phyloP scores from a whole-genome alignment of 2,888 invertebrate genomes.

The Corbicula japonica region DNA sequence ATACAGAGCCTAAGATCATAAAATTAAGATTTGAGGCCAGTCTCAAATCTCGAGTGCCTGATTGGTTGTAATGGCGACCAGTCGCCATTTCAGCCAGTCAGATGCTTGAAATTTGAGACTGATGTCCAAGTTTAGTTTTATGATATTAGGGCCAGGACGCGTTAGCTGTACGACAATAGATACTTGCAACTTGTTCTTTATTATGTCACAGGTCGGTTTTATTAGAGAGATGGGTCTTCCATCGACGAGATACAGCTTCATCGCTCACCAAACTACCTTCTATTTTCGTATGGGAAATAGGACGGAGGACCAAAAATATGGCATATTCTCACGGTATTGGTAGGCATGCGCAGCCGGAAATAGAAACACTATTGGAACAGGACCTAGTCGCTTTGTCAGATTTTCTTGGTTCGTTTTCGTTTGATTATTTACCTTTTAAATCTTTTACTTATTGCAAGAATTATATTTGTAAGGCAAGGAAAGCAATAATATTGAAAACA shows the following conservation, averaged over 20 bases:
- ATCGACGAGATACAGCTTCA: slow-evolving; percentile 43
- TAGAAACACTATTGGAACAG: slow-evolving; percentile 39
- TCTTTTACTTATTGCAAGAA: background rate
- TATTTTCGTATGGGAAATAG: slow-evolving; percentile 59
- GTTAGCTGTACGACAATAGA: too few relatives aligned
- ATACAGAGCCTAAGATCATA: too few relatives aligned
- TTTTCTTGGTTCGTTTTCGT: slow-evolving; percentile 45
- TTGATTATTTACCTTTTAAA: background rate
- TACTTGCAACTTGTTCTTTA: too few relatives aligned
- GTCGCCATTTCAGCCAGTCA: too few relatives aligned
- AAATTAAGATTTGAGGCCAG: too few relatives aligned
- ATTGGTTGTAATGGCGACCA: too few relatives aligned
- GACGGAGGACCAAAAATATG: slow-evolving; percentile 57
- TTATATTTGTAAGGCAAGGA: too few relatives aligned
- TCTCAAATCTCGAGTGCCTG: too few relatives aligned
- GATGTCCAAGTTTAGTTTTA: too few relatives aligned
- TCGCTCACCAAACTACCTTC: slow-evolving; percentile 59
- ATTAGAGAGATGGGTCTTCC: slow-evolving; percentile 68
- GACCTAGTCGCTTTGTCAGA: slow-evolving; percentile 58
- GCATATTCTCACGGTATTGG: slow-evolving; percentile 64
- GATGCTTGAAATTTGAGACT: too few relatives aligned
- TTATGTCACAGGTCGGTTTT: slow-evolving; percentile 59
- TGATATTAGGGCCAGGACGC: too few relatives aligned
- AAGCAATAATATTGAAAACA: background rate
- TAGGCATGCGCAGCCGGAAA: slow-evolving; percentile 52